A percentile compares a stretch with the other conserved stretches of the same genome.
Evolutionary conservation across 2,888 invertebrate species (phyloP).

Genomic region (Mimumesa dahlbomi): DNA sequence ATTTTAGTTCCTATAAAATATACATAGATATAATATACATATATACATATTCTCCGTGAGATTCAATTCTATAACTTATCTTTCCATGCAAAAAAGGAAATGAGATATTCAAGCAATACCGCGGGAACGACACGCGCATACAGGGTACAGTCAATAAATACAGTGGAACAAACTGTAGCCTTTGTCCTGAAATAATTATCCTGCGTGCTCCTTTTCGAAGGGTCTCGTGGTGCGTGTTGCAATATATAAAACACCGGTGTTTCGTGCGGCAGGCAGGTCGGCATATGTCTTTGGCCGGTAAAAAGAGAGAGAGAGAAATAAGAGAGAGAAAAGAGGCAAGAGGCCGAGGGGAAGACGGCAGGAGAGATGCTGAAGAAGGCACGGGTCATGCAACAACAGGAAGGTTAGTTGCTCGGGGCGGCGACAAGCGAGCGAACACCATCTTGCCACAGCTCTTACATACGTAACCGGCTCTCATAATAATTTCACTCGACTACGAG

Average conservation of each 20-base stretch:
- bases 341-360: slow-evolving; percentile 12
- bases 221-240: slow-evolving; percentile 46
- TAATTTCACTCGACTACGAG: slow-evolving; percentile 69
- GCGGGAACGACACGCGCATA: background rate
- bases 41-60: no score
- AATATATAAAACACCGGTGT: slow-evolving; percentile 52
- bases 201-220: slow-evolving; percentile 29
- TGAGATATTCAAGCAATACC: background rate
- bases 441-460: slow-evolving; percentile 69
- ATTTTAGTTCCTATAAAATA: no score
- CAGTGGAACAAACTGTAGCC: background rate
- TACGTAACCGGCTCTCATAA: slow-evolving; percentile 73
- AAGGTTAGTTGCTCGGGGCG: slow-evolving; percentile 78
- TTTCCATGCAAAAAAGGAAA: background rate
- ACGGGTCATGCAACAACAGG: slow-evolving; percentile 78
- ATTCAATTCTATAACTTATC: no score
- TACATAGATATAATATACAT: background rate
- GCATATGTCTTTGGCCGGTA: slow-evolving; percentile 55
- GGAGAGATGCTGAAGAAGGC: slow-evolving; percentile 71
- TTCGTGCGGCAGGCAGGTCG: slow-evolving; percentile 48
- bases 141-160: slow-evolving; percentile 19
- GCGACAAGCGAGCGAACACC: slow-evolving; percentile 77
- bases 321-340: slow-evolving; percentile 49
- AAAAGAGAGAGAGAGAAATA: slow-evolving; percentile 43
- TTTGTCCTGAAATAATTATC: slow-evolving; percentile 50